phyloP scores from a whole-genome alignment of 2,113 vertebrate genomes.

The Tapirus terrestris region DNA sequence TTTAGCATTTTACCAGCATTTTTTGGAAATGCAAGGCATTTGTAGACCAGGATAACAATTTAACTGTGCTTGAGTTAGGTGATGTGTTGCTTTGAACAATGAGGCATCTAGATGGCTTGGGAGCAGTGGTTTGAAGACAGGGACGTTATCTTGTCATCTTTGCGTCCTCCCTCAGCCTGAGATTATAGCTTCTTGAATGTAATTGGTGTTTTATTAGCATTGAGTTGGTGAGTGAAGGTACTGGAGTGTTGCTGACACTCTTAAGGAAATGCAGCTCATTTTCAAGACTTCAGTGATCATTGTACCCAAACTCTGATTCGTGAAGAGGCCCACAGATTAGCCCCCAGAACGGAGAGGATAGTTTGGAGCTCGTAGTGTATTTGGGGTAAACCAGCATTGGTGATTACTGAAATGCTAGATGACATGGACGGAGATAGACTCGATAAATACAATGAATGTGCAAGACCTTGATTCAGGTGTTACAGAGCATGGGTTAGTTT shows the following conservation, averaged over 20 bases:
- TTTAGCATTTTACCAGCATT: background rate
- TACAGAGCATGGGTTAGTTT: background rate
- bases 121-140: background rate
- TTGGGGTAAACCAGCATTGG: background rate
- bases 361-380: background rate
- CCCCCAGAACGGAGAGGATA: background rate
- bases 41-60: background rate
- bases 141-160: background rate
- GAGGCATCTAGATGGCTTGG: background rate
- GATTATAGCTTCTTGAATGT: accelerated
- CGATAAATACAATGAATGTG: accelerated
- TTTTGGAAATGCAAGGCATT: background rate
- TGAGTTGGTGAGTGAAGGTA: background rate
- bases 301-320: accelerated
- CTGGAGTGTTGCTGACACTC: accelerated
- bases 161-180: background rate
- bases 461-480: too few relatives aligned
- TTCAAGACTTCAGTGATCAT: background rate
- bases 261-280: background rate
- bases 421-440: background rate
- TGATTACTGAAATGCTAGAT: background rate
- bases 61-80: background rate
- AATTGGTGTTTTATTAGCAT: accelerated
- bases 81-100: accelerated
- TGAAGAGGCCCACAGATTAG: background rate